Conservation (phyloP, 1,140 invertebrate genomes). For the Papilio dardanus region DNA sequence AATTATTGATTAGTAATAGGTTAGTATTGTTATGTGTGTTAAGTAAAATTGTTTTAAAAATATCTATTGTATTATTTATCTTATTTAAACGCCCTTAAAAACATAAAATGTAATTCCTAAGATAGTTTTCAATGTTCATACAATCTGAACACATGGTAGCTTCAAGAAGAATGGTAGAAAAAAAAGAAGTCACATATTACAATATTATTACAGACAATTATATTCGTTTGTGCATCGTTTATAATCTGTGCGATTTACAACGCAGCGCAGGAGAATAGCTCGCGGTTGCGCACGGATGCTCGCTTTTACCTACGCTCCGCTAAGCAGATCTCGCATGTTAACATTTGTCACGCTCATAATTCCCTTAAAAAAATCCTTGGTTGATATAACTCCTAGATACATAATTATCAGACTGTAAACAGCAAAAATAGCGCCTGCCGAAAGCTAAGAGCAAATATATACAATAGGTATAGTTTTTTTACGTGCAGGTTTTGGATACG, state of each 20-base stretch:
- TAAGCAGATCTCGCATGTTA: slow-evolving; percentile 58
- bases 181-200: too few relatives aligned
- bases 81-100: neutral
- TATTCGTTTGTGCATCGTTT: neutral
- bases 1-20: neutral
- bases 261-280: slow-evolving; percentile 54
- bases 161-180: too few relatives aligned
- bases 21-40: neutral
- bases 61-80: neutral
- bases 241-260: slow-evolving; percentile 21
- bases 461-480: neutral
- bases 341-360: slow-evolving; percentile 31
- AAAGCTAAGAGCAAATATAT: neutral
- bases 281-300: slow-evolving; percentile 59
- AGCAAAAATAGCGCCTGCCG: neutral
- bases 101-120: too few relatives aligned
- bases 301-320: slow-evolving; percentile 75
- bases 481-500: neutral
- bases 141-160: neutral
- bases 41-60: slow-evolving; percentile 10
- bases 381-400: slow-evolving; percentile 6
- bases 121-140: neutral
- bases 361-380: slow-evolving; percentile 17
- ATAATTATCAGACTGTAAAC: neutral
- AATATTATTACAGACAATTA: slow-evolving; percentile 1